Evolutionary conservation across 2,113 vertebrate species (phyloP).

Genomic region (Oophaga pumilio): DNA sequence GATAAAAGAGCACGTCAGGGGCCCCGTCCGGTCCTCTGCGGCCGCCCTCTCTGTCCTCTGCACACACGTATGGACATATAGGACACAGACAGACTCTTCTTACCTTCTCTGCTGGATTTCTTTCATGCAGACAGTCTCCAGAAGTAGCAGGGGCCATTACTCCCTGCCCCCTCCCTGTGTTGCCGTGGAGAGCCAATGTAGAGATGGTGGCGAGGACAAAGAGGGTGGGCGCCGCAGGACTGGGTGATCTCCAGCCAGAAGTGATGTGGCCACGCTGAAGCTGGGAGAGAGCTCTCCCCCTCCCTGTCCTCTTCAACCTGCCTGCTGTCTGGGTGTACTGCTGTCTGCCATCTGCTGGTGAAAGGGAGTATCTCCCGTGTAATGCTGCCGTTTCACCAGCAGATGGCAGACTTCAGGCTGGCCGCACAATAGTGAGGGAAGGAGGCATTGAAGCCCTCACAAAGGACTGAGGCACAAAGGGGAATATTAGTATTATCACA

Average conservation of each 20-base stretch:
- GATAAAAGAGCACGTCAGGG: background rate
- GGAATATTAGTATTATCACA: too few species aligned
- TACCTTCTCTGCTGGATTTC: background rate
- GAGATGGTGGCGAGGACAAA: background rate
- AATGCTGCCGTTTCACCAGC: background rate
- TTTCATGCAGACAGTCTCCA: background rate
- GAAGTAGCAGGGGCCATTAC: background rate
- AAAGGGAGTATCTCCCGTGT: background rate
- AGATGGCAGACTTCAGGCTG: background rate
- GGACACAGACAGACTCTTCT: background rate
- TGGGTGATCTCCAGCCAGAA: background rate
- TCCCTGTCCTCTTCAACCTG: background rate
- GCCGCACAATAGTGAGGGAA: too few species aligned
- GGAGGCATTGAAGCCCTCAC: too few species aligned
- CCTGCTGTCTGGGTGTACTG: background rate
- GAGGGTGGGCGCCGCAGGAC: background rate
- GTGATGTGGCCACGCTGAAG: background rate
- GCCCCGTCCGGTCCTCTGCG: background rate
- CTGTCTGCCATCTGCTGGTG: background rate
- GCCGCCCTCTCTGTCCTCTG: background rate
- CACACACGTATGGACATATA: background rate
- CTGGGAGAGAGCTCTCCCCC: background rate
- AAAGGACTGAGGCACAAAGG: too few species aligned
- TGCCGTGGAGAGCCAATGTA: constrained; percentile 8
- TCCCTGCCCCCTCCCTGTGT: background rate